Conservation (phyloP, 2,888 invertebrate species). For the Athrips mouffetella region DNA sequence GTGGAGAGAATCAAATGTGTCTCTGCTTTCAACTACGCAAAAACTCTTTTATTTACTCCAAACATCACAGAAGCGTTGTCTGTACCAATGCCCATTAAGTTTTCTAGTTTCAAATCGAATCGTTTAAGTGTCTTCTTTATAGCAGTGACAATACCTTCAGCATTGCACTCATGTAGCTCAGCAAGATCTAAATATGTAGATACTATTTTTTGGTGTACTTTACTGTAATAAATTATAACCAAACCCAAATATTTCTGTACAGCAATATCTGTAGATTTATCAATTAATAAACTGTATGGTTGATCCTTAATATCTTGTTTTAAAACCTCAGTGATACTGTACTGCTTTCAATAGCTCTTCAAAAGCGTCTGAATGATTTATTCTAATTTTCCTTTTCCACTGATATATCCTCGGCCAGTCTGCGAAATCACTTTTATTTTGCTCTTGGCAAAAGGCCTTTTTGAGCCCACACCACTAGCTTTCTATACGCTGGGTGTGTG, state of each 20-base stretch:
- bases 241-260: constrained; percentile 23
- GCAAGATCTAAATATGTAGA: constrained; percentile 22
- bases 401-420: no score
- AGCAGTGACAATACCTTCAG: constrained; percentile 20
- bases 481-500: no score
- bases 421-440: no score
- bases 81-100: constrained; percentile 22
- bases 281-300: constrained; percentile 24
- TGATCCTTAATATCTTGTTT: constrained; percentile 24
- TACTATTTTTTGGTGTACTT: constrained; percentile 18
- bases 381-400: no score
- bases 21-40: background rate
- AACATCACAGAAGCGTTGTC: constrained; percentile 10
- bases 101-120: constrained; percentile 20
- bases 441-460: no score
- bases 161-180: constrained; percentile 18
- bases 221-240: constrained; percentile 23
- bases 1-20: background rate
- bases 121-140: constrained; percentile 20
- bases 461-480: no score
- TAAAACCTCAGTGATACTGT: constrained; percentile 17
- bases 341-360: no score
- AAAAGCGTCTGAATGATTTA: no score
- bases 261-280: constrained; percentile 25
- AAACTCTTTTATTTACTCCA: constrained; percentile 1